A percentile compares a stretch with the other conserved stretches of the same genome.
phyloP scores from a whole-genome alignment of 2,888 invertebrate species.

The Drosophila imparisetae region DNA sequence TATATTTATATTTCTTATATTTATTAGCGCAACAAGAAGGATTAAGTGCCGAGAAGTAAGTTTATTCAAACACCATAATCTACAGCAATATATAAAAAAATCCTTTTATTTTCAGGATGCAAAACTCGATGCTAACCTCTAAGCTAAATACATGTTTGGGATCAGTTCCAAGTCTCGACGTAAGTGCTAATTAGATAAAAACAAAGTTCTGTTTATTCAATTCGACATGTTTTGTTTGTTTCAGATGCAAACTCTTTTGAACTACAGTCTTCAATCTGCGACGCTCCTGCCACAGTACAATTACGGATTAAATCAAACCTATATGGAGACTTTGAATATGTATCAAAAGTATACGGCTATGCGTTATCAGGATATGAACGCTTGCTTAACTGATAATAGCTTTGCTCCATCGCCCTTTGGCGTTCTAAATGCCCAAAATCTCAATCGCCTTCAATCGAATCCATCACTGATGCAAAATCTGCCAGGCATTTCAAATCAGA shows the following conservation, averaged over 20 bases:
- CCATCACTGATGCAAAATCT: constrained; percentile 43
- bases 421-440: constrained; percentile 18
- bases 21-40: constrained; percentile 63
- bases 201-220: background rate
- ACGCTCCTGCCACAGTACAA: constrained; percentile 63
- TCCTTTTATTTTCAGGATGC: constrained; percentile 34
- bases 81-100: no score
- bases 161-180: constrained; percentile 72
- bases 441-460: constrained; percentile 31
- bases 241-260: constrained; percentile 73
- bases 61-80: background rate
- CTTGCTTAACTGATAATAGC: constrained; percentile 35
- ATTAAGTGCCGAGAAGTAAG: constrained; percentile 59
- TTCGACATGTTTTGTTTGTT: constrained; percentile 1
- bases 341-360: constrained; percentile 55
- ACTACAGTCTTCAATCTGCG: constrained; percentile 63
- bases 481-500: constrained; percentile 27
- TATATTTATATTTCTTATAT: background rate
- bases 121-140: constrained; percentile 51
- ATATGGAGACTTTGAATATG: constrained; percentile 62
- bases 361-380: constrained; percentile 49
- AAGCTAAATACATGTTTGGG: constrained; percentile 67
- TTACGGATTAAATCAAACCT: constrained; percentile 65
- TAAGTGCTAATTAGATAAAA: constrained; percentile 54
- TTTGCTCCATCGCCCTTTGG: constrained; percentile 34